Evolutionary conservation across 2,888 invertebrate genomes (phyloP).

Genomic region (Ethmia dodecea): DNA sequence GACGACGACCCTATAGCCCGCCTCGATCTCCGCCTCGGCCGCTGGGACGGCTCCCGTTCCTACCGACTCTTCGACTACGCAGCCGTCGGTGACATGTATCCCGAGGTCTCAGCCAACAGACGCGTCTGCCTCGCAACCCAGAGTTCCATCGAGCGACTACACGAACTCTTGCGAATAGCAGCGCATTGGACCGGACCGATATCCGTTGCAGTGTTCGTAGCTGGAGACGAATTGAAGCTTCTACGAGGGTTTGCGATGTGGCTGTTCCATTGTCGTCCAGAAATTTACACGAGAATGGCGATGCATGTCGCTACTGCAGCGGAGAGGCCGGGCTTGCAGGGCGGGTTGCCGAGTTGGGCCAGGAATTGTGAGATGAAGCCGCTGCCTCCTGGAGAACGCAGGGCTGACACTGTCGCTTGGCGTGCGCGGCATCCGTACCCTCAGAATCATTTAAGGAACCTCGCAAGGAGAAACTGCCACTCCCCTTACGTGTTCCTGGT

Average conservation of each 20-base stretch:
- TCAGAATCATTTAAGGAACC: constrained; percentile 92
- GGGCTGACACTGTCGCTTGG: constrained; percentile 83
- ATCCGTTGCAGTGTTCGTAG: constrained; percentile 88
- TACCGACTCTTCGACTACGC: constrained; percentile 87
- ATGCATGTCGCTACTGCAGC: constrained; percentile 86
- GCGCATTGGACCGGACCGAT: constrained; percentile 92
- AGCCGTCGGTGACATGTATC: constrained; percentile 81
- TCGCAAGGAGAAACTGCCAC: constrained; percentile 91
- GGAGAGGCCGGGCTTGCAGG: constrained; percentile 80
- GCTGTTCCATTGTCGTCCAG: constrained; percentile 84
- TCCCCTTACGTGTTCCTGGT: constrained; percentile 89
- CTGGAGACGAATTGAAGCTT: constrained; percentile 86
- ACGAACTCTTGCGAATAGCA: constrained; percentile 86
- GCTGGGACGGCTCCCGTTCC: constrained; percentile 83
- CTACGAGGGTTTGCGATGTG: constrained; percentile 86
- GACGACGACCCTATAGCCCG: constrained; percentile 71
- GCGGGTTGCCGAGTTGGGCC: constrained; percentile 74
- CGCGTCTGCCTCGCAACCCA: constrained; percentile 84
- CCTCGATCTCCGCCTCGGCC: constrained; percentile 81
- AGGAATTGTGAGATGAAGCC: constrained; percentile 84
- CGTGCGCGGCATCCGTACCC: constrained; percentile 87
- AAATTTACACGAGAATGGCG: constrained; percentile 83
- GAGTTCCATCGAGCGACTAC: constrained; percentile 88
- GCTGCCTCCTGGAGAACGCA: constrained; percentile 78
- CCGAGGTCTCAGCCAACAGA: constrained; percentile 75